Conservation (phyloP, 1,140 invertebrate genomes). For the Brachionus paranguensis region DNA sequence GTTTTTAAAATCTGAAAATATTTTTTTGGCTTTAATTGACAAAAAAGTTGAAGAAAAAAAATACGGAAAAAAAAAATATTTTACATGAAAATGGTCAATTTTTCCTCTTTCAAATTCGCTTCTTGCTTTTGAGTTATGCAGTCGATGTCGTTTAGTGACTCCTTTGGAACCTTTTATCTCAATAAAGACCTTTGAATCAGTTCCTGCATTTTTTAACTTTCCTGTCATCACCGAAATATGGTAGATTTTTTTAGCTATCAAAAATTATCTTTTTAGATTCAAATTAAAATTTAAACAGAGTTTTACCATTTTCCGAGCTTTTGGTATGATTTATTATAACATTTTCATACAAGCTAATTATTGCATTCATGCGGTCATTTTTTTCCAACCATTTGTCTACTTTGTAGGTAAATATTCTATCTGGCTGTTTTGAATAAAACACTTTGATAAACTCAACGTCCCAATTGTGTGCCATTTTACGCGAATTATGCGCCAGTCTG, state of each 20-base stretch:
- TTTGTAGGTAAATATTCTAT: slow-evolving; percentile 7
- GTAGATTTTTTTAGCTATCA: slow-evolving; percentile 46
- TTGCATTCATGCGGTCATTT: neutral
- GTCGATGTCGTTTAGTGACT: slow-evolving; percentile 49
- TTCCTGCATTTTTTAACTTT: slow-evolving; percentile 48
- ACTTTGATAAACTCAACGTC: neutral
- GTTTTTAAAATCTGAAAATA: no score
- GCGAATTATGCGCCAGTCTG: neutral
- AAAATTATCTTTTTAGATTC: no score
- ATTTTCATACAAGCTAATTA: neutral
- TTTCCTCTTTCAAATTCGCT: slow-evolving; percentile 8
- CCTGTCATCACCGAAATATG: slow-evolving; percentile 54
- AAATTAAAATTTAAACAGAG: neutral
- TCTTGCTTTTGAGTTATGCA: slow-evolving; percentile 14
- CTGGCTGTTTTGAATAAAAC: slow-evolving; percentile 13
- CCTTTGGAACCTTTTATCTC: slow-evolving; percentile 52
- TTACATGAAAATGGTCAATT: slow-evolving; percentile 38
- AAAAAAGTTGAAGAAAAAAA: neutral
- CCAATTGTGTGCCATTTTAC: slow-evolving; percentile 6
- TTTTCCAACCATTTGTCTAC: slow-evolving; percentile 23
- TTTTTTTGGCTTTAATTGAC: no score
- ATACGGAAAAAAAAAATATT: neutral
- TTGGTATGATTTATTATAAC: neutral
- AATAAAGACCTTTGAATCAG: slow-evolving; percentile 50
- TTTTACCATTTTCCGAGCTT: neutral